A percentile compares a stretch with the other conserved stretches of the same genome.
Evolutionary conservation across 2,888 invertebrate species (phyloP).

Genomic region (Cylindroiulus punctatus): DNA sequence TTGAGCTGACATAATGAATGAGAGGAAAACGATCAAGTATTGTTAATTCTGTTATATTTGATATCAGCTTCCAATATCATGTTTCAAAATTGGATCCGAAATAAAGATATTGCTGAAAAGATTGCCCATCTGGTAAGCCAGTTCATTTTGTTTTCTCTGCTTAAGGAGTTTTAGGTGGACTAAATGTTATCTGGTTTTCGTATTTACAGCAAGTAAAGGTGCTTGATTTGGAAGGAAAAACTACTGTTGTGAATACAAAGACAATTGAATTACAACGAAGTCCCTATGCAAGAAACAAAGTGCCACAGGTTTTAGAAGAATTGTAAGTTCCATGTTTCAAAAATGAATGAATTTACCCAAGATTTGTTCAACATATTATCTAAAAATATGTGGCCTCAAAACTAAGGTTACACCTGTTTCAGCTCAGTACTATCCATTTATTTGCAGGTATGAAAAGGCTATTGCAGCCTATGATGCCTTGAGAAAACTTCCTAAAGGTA

Average conservation of each 20-base stretch:
- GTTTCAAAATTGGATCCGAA: constrained; percentile 51
- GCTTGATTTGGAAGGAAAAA: constrained; percentile 49
- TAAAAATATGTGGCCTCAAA: not conserved
- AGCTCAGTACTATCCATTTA: not conserved
- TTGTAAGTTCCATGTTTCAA: constrained; percentile 46
- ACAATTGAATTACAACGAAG: constrained; percentile 55
- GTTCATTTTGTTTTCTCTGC: not conserved
- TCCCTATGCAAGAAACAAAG: constrained; percentile 55
- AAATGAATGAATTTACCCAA: not conserved
- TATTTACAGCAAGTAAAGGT: constrained; percentile 49
- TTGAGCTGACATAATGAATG: not conserved
- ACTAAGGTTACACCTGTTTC: not conserved
- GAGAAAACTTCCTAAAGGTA: constrained; percentile 54
- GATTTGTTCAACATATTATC: not conserved
- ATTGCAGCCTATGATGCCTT: constrained; percentile 48
- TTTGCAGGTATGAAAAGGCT: constrained; percentile 54
- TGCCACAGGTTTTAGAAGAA: constrained; percentile 51
- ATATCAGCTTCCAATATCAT: constrained; percentile 53
- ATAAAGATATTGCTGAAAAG: constrained; percentile 53
- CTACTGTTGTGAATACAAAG: constrained; percentile 55
- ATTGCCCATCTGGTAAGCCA: constrained; percentile 44
- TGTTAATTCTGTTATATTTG: not conserved
- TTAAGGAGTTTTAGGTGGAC: not conserved
- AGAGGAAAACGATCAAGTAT: not conserved
- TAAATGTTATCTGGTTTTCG: not conserved